Evolutionary conservation across 1,140 invertebrate species (phyloP).

Genomic region (Mycetomoellerius zeteki): DNA sequence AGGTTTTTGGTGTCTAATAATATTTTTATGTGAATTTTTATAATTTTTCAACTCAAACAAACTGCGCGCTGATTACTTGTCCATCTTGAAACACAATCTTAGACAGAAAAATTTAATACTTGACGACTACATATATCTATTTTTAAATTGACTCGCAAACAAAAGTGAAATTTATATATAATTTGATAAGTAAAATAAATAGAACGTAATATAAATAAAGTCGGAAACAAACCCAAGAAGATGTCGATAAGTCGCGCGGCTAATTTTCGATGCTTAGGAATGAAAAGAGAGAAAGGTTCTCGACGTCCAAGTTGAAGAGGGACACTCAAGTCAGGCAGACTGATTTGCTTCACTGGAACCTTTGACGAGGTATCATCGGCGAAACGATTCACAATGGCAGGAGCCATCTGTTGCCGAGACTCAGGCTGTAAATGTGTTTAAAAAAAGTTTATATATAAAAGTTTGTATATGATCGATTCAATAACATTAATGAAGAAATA

Average conservation of each 20-base stretch:
- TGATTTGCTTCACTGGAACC: constrained; percentile 90
- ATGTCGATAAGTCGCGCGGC: constrained; percentile 91
- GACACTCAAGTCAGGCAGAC: constrained; percentile 90
- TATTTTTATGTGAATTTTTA: no score
- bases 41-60: no score
- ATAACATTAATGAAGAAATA: not conserved
- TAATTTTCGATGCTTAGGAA: constrained; percentile 90
- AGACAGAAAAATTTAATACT: not conserved
- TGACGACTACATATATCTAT: not conserved
- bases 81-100: no score
- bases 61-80: no score
- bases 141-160: not conserved
- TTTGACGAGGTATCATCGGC: constrained; percentile 86
- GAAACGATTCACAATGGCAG: constrained; percentile 88
- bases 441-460: not conserved
- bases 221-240: constrained; percentile 88
- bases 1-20: no score
- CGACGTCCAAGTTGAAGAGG: constrained; percentile 90
- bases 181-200: not conserved
- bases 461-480: not conserved
- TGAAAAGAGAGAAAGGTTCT: constrained; percentile 92
- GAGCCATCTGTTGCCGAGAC: constrained; percentile 87
- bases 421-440: constrained; percentile 86
- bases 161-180: not conserved
- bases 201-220: not conserved